Evolutionary conservation across 2,797 vertebrate genomes (phyloP).

Genomic region (Artibeus lituratus): DNA sequence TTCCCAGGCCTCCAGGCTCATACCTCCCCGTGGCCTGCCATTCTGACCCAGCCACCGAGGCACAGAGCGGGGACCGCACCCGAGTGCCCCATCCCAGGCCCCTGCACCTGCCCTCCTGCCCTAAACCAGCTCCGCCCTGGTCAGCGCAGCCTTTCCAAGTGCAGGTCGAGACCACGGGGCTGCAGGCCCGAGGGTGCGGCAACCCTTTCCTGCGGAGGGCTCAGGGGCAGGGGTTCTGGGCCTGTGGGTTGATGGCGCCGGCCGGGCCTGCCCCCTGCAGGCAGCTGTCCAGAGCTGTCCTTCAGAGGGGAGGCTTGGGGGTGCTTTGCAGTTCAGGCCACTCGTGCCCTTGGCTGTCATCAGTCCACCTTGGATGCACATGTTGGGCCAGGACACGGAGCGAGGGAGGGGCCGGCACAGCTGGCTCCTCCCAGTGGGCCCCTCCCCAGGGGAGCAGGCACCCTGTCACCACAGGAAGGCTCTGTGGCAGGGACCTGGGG

Average conservation of each 20-base stretch:
- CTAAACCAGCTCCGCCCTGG: not conserved
- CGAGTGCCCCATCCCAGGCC: not conserved
- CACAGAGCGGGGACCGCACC: not conserved
- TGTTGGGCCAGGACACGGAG: not conserved
- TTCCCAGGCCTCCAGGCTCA: not conserved
- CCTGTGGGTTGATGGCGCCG: not conserved
- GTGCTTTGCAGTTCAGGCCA: not conserved
- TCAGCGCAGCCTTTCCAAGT: no score
- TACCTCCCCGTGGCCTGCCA: not conserved
- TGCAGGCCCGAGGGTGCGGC: not conserved
- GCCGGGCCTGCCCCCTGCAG: not conserved
- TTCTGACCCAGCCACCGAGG: not conserved
- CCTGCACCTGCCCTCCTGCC: not conserved
- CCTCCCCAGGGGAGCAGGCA: not conserved
- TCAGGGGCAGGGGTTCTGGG: fast-evolving
- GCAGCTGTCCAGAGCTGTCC: not conserved
- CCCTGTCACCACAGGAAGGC: not conserved
- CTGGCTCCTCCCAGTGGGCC: not conserved
- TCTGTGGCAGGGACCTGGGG: not conserved
- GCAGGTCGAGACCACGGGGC: fast-evolving
- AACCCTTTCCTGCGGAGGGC: no score
- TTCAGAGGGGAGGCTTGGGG: not conserved
- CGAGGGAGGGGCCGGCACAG: fast-evolving
- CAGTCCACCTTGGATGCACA: fast-evolving
- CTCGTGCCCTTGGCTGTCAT: fast-evolving